Evolutionary conservation across 2,888 invertebrate species (phyloP).

Genomic region (Phytoseiulus persimilis): DNA sequence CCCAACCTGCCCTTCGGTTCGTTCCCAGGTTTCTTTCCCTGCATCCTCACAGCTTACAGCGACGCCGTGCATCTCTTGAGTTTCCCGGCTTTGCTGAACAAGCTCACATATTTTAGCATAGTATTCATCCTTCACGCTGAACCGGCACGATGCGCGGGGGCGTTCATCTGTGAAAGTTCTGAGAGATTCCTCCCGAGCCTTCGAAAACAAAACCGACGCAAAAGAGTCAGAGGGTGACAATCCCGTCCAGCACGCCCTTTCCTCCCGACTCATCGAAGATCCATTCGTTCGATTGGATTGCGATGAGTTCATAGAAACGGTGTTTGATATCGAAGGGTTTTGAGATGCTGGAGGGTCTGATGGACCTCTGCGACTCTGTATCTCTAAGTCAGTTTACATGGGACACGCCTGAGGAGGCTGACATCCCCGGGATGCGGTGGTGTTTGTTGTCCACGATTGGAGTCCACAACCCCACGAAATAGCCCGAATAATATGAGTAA

Average conservation of each 20-base stretch:
- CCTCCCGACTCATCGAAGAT: background rate
- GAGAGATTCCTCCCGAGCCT: background rate
- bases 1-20: background rate
- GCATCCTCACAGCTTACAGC: conserved; percentile 1
- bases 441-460: background rate
- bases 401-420: background rate
- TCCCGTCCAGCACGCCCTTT: background rate
- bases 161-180: background rate
- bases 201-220: background rate
- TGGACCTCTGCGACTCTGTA: background rate
- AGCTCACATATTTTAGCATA: conserved; percentile 36
- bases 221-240: background rate
- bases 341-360: too few species aligned
- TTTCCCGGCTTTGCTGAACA: conserved; percentile 1
- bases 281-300: too few species aligned
- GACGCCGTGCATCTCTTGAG: background rate
- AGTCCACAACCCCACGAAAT: background rate
- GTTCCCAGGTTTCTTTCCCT: background rate
- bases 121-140: background rate
- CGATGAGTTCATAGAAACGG: too few species aligned
- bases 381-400: background rate
- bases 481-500: background rate
- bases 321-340: too few species aligned
- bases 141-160: background rate
- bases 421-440: background rate